Evolutionary conservation across 2,113 vertebrate genomes (phyloP).

Genomic region (Dromas ardeola): DNA sequence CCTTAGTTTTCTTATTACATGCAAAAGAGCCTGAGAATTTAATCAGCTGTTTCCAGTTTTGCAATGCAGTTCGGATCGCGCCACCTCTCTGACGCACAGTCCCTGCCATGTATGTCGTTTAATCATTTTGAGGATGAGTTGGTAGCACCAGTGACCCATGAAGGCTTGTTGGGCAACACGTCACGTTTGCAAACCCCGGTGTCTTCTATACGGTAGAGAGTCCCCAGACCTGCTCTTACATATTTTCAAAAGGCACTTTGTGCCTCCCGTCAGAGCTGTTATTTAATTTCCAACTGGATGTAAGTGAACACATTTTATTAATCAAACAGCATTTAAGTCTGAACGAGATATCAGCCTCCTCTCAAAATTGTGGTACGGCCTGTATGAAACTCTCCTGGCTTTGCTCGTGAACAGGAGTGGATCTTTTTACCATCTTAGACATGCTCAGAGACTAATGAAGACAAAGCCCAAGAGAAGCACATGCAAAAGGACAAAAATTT

Average conservation of each 20-base stretch:
- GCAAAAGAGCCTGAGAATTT: neutral
- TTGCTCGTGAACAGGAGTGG: neutral
- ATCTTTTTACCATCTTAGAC: neutral
- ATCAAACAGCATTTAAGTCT: neutral
- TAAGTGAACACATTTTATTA: neutral
- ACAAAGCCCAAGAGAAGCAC: neutral
- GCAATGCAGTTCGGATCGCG: neutral
- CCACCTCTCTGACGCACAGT: neutral
- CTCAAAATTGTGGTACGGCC: neutral
- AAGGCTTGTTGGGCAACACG: neutral
- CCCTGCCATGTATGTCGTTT: neutral
- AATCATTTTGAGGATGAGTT: neutral
- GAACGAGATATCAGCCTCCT: neutral
- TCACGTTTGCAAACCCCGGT: neutral
- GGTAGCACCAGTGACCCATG: accelerated
- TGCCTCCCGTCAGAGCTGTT: neutral
- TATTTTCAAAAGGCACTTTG: neutral
- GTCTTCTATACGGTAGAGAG: neutral
- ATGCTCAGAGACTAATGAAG: neutral
- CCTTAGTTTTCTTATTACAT: neutral
- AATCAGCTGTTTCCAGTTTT: neutral
- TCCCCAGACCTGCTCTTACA: neutral
- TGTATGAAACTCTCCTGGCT: neutral
- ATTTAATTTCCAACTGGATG: neutral
- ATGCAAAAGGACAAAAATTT: neutral